A percentile compares a stretch with the other conserved stretches of the same genome.
phyloP scores from a whole-genome alignment of 2,113 vertebrate genomes.

The Rhadina sibilatrix region DNA sequence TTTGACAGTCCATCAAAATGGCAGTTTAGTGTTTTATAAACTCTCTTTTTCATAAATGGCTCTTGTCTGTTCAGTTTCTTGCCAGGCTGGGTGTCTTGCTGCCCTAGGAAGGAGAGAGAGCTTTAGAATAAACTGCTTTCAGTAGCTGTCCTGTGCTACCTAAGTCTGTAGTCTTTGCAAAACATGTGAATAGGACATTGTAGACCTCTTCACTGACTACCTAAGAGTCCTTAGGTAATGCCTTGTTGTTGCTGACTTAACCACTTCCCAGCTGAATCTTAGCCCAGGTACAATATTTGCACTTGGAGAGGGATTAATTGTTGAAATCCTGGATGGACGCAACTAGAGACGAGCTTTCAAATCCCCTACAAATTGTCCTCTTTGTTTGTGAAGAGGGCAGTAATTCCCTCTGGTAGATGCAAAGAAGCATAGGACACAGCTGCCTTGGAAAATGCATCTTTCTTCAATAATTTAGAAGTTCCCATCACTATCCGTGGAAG shows the following conservation, averaged over 20 bases:
- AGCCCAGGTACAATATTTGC: slow-evolving; percentile 42
- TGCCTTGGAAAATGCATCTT: neutral
- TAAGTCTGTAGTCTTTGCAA: neutral
- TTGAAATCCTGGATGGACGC: slow-evolving; percentile 26
- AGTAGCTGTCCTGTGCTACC: neutral
- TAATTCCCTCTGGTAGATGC: neutral
- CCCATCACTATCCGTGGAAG: neutral
- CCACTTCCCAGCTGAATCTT: neutral
- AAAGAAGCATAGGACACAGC: neutral
- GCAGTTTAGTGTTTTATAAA: neutral
- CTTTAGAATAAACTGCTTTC: slow-evolving; percentile 52
- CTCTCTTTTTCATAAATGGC: neutral
- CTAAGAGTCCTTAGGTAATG: slow-evolving; percentile 39
- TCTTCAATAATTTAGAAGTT: neutral
- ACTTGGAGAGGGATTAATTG: slow-evolving; percentile 51
- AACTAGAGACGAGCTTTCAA: neutral
- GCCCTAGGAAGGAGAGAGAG: neutral
- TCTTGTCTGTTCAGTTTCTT: slow-evolving; percentile 16
- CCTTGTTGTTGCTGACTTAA: slow-evolving; percentile 57
- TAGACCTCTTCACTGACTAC: neutral
- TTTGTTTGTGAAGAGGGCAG: neutral
- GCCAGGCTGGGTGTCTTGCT: neutral
- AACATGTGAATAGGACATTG: neutral
- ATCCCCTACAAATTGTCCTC: slow-evolving; percentile 68
- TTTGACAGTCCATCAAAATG: neutral